phyloP scores from a whole-genome alignment of 2,113 vertebrate species.

The Kryptolebias marmoratus region DNA sequence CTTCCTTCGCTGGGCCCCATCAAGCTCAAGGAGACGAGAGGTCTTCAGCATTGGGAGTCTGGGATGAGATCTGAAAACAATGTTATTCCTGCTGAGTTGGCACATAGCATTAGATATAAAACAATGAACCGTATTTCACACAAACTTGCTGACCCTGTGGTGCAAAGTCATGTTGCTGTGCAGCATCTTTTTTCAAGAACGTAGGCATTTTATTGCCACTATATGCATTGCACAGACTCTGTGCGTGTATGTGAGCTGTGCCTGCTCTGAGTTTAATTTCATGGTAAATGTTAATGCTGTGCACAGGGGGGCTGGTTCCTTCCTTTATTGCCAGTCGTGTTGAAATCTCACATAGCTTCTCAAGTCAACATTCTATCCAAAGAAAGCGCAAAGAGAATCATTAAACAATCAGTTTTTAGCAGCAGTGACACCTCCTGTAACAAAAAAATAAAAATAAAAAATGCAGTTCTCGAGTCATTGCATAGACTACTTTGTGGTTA shows the following conservation, averaged over 20 bases:
- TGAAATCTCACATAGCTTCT: constrained; percentile 40
- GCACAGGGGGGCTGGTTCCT: constrained; percentile 34
- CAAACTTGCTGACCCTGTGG: constrained; percentile 26
- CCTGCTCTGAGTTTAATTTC: constrained; percentile 1
- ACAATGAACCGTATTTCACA: constrained; percentile 17
- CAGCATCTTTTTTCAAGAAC: constrained; percentile 18
- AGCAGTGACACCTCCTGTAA: not conserved
- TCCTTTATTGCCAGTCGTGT: constrained; percentile 54
- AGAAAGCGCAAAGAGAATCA: constrained; percentile 19
- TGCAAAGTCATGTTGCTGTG: constrained; percentile 36
- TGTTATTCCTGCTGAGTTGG: constrained; percentile 49
- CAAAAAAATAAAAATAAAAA: not conserved
- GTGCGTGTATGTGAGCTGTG: constrained; percentile 5
- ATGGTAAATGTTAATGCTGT: not conserved
- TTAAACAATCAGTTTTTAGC: not conserved
- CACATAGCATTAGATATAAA: constrained; percentile 13
- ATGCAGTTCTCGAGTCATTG: not conserved
- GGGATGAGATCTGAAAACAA: constrained; percentile 50
- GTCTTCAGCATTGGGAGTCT: constrained; percentile 46
- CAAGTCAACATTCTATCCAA: constrained; percentile 15
- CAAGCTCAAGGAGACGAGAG: constrained; percentile 62
- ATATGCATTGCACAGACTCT: not conserved
- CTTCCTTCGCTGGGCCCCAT: constrained; percentile 60
- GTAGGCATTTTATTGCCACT: not conserved
- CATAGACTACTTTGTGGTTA: not conserved